Conservation (phyloP, 2,888 invertebrate species). For the Drosophila nigricruria region DNA sequence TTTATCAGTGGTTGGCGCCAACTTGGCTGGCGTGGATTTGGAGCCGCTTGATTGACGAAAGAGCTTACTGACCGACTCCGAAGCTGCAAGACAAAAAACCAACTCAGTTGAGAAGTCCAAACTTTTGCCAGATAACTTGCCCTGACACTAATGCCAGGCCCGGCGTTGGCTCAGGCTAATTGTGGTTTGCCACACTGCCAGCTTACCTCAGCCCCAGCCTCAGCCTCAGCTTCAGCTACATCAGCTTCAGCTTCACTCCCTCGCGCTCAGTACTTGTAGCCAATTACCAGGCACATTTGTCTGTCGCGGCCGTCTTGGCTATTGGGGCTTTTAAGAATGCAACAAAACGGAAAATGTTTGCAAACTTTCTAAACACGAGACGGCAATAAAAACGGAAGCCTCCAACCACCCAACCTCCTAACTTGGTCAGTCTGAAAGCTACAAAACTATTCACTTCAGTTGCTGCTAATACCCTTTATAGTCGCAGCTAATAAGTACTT, state of each 20-base stretch:
- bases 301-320: constrained; percentile 35
- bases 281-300: constrained; percentile 68
- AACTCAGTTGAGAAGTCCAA: constrained; percentile 42
- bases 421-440: constrained; percentile 31
- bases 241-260: neutral
- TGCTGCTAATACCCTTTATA: constrained; percentile 37
- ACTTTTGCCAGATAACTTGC: constrained; percentile 62
- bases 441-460: constrained; percentile 55
- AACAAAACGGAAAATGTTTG: constrained; percentile 58
- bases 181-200: constrained; percentile 26
- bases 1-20: constrained; percentile 59
- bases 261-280: constrained; percentile 20
- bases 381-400: constrained; percentile 62
- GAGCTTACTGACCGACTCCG: constrained; percentile 85
- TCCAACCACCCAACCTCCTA: constrained; percentile 15
- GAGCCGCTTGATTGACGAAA: constrained; percentile 83
- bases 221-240: neutral
- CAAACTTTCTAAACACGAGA: constrained; percentile 70
- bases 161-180: constrained; percentile 47
- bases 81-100: constrained; percentile 63
- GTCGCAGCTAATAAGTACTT: neutral
- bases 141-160: constrained; percentile 63
- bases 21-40: constrained; percentile 67
- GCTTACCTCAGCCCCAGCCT: constrained; percentile 2
- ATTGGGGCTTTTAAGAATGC: constrained; percentile 52